Conservation (phyloP, 1,140 invertebrate species). For the Drosophila truncata region DNA sequence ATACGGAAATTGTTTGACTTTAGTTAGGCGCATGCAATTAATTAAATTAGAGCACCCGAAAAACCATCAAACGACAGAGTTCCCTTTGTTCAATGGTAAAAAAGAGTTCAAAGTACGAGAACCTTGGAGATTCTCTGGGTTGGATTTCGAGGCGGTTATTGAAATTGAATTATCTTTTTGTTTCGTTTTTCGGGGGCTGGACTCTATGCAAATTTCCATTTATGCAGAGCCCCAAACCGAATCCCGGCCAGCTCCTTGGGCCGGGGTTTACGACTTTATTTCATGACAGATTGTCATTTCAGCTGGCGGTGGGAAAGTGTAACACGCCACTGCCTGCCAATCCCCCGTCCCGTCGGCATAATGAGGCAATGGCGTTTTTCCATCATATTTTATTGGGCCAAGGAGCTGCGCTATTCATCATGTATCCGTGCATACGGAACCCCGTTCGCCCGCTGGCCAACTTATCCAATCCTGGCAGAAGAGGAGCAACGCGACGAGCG, state of each 20-base stretch:
- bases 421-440: conserved; percentile 68
- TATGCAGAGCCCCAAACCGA: conserved; percentile 45
- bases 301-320: conserved; percentile 48
- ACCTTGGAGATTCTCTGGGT: conserved; percentile 4
- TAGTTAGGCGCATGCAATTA: conserved; percentile 74
- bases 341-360: conserved; percentile 38
- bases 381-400: conserved; percentile 63
- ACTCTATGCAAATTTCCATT: conserved; percentile 75
- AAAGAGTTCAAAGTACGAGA: conserved; percentile 39
- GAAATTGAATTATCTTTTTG: conserved; percentile 74
- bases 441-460: conserved; percentile 42
- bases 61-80: conserved; percentile 38
- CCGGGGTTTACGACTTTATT: conserved; percentile 75
- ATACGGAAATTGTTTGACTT: conserved; percentile 77
- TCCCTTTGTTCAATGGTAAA: conserved; percentile 25
- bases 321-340: conserved; percentile 66
- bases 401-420: conserved; percentile 62
- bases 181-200: conserved; percentile 20
- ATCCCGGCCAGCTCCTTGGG: conserved; percentile 41
- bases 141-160: conserved; percentile 49
- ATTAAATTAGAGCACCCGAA: conserved; percentile 69
- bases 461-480: conserved; percentile 26
- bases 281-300: conserved; percentile 79
- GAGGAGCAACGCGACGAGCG: conserved; percentile 9
- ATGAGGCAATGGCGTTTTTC: conserved; percentile 79